Conservation (phyloP, 1,140 invertebrate species). For the Drosophila watanabei region DNA sequence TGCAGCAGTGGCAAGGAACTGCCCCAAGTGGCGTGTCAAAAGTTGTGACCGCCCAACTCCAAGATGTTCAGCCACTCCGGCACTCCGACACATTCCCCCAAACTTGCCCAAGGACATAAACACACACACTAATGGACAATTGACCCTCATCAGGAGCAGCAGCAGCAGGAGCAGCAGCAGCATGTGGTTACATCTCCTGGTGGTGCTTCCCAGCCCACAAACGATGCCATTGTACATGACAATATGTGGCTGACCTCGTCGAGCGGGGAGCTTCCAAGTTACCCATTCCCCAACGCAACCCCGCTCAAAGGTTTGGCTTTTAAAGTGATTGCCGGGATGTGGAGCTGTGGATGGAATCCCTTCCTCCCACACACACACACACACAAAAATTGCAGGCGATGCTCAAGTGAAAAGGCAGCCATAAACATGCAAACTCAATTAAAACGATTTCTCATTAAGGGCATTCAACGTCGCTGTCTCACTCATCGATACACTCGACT, state of each 20-base stretch:
- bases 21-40: constrained; percentile 61
- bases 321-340: constrained; percentile 53
- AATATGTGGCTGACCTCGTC: constrained; percentile 69
- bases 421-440: constrained; percentile 85
- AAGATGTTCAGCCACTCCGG: constrained; percentile 18
- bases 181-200: constrained; percentile 77
- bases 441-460: constrained; percentile 85
- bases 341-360: background rate
- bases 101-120: constrained; percentile 37
- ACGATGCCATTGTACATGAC: constrained; percentile 82
- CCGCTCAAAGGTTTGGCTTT: constrained; percentile 53
- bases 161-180: constrained; percentile 59
- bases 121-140: constrained; percentile 75
- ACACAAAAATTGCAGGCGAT: constrained; percentile 43
- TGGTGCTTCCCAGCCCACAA: constrained; percentile 65
- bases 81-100: background rate
- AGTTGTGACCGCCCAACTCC: constrained; percentile 49
- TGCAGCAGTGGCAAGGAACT: constrained; percentile 35
- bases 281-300: constrained; percentile 2
- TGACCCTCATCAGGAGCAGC: constrained; percentile 77
- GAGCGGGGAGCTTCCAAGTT: constrained; percentile 14
- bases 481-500: constrained; percentile 74
- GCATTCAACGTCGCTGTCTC: constrained; percentile 68
- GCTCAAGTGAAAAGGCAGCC: constrained; percentile 74
- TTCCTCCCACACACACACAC: background rate